Percentiles rank a stretch among this genome's conserved stretches.
Conservation (phyloP, 2,888 invertebrate genomes). For the Dryocosmus kuriphilus region DNA sequence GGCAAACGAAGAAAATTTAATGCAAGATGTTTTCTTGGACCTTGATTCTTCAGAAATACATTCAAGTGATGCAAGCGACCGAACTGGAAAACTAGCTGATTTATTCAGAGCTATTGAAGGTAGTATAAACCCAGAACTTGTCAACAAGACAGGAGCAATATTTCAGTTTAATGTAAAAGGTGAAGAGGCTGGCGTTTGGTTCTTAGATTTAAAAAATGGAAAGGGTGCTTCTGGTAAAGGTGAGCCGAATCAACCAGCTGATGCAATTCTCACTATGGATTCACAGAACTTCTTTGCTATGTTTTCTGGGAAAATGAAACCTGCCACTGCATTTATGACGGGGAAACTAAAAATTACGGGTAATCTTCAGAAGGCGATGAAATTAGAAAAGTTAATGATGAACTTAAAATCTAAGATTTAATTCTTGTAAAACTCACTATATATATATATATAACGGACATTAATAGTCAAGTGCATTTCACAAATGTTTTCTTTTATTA, state of each 20-base stretch:
- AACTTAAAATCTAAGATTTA: constrained; percentile 85
- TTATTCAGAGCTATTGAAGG: constrained; percentile 87
- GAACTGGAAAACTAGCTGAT: constrained; percentile 80
- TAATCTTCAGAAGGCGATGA: constrained; percentile 95
- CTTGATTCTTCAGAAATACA: constrained; percentile 63
- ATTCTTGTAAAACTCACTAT: constrained; percentile 51
- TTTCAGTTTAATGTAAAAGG: constrained; percentile 93
- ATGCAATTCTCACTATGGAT: constrained; percentile 92
- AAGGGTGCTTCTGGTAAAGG: constrained; percentile 89
- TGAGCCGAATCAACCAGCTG: constrained; percentile 82
- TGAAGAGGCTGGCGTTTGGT: constrained; percentile 87
- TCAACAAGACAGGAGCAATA: constrained; percentile 89
- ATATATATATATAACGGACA: not conserved
- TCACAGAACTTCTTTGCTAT: constrained; percentile 87
- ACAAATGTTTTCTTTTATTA: not conserved
- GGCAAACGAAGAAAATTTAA: constrained; percentile 82
- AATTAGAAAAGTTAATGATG: constrained; percentile 93
- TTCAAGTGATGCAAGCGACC: constrained; percentile 53
- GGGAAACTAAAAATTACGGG: constrained; percentile 97
- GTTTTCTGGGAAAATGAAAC: constrained; percentile 92
- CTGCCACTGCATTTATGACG: constrained; percentile 96
- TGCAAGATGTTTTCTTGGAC: constrained; percentile 94
- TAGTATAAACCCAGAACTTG: constrained; percentile 86
- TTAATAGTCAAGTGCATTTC: not conserved
- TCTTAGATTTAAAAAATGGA: constrained; percentile 93